phyloP scores from a whole-genome alignment of 2,113 vertebrate genomes.

The Pithys albifrons region DNA sequence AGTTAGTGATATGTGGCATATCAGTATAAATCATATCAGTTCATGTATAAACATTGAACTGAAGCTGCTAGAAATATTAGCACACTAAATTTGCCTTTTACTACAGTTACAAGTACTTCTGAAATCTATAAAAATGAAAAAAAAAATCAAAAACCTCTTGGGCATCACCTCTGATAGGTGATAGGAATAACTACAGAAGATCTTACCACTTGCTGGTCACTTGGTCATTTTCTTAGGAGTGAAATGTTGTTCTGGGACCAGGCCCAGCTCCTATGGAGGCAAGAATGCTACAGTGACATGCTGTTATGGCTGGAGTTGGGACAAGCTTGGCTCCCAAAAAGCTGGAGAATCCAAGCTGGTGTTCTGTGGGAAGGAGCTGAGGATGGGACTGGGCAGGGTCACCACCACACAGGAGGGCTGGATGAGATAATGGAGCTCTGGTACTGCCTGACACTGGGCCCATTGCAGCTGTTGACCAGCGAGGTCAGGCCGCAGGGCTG shows the following conservation, averaged over 20 bases:
- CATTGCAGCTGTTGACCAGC: conserved; percentile 11
- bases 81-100: too few species aligned
- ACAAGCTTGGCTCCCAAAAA: too few species aligned
- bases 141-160: too few species aligned
- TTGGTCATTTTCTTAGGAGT: not conserved
- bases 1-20: too few species aligned
- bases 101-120: too few species aligned
- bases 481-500: not conserved
- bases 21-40: too few species aligned
- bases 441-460: not conserved
- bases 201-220: not conserved
- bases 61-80: too few species aligned
- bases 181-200: not conserved
- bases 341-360: too few species aligned
- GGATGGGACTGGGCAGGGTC: not conserved
- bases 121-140: too few species aligned
- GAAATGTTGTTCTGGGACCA: not conserved
- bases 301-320: not conserved
- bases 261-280: not conserved
- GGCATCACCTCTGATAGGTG: too few species aligned
- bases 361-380: too few species aligned
- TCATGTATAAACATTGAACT: too few species aligned
- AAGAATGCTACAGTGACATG: not conserved
- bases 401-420: not conserved
- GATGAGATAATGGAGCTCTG: not conserved